Base-by-base conservation (phyloP, 2,797 vertebrate genomes). In the Phalanger gymnotis region DNA sequence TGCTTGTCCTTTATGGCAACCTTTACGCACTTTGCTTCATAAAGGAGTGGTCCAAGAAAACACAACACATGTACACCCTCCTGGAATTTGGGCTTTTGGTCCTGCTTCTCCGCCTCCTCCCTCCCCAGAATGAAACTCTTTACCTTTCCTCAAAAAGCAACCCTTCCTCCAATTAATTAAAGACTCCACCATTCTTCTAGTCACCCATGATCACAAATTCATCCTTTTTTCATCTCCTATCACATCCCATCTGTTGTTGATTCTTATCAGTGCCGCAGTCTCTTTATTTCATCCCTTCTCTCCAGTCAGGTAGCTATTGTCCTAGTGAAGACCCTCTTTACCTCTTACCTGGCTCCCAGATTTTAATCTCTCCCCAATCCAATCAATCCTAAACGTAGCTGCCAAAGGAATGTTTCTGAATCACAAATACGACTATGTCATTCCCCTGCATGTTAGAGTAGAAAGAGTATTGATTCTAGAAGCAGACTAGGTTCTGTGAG, bases 11-110 rank as follows among this genome's bases (percentile, higher is more conserved):
- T 99, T 98, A 99, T 99, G 98, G 99, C 99, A 98, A 99, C 99
- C 98, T 99, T 99, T 98, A 99, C 99, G 99, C 99, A 99, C 99
- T 99, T n/a, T n/a, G n/a, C n/a, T n/a, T n/a, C n/a, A n/a, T n/a
- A n/a, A n/a, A n/a, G n/a, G n/a, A n/a, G n/a, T n/a, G n/a, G n/a
- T n/a, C n/a, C n/a, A n/a, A n/a, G n/a, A n/a, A n/a, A n/a, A n/a
- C n/a, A n/a, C n/a, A n/a, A n/a, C n/a, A n/a, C n/a, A n/a, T n/a
- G n/a, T n/a, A n/a, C n/a, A n/a, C n/a, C n/a, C n/a, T n/a, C n/a
- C n/a, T n/a, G n/a, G n/a, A n/a, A n/a, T n/a, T n/a, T n/a, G n/a
- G n/a, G n/a, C n/a, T n/a, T n/a, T n/a, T n/a, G n/a, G n/a, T n/a
- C n/a, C n/a, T n/a, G n/a, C n/a, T n/a, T n/a, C n/a, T n/a, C n/a